Percentiles rank a stretch among this genome's conserved stretches.
phyloP scores from a whole-genome alignment of 1,140 invertebrate species.

The Trachymyrmex septentrionalis region DNA sequence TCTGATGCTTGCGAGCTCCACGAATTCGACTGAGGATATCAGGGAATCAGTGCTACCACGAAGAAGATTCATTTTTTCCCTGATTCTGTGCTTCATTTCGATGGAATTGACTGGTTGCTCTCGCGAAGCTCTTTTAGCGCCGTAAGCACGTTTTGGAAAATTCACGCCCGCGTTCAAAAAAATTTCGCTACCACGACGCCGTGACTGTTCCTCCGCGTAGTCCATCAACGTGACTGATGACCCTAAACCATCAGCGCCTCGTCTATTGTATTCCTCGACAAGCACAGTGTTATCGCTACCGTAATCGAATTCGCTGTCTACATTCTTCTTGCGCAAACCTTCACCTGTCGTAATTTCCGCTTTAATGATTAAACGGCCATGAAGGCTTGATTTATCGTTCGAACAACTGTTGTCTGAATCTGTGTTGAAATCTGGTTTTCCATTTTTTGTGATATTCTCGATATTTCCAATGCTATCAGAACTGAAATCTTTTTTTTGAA shows the following conservation, averaged over 20 bases:
- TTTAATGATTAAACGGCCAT: background rate
- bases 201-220: background rate
- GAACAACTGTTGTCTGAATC: background rate
- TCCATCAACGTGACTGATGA: background rate
- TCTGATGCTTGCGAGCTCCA: constrained; percentile 17
- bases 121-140: background rate
- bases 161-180: constrained; percentile 40
- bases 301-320: constrained; percentile 58
- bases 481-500: background rate
- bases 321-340: constrained; percentile 38
- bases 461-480: constrained; percentile 23
- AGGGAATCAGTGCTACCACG: constrained; percentile 76
- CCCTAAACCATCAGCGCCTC: background rate
- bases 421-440: background rate
- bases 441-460: background rate
- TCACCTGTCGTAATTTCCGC: background rate
- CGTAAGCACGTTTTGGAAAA: background rate
- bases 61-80: constrained; percentile 71
- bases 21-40: constrained; percentile 72
- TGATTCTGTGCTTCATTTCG: constrained; percentile 51
- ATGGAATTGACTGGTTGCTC: background rate
- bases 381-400: background rate
- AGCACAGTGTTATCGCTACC: constrained; percentile 55
- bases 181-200: background rate
- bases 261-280: background rate